Evolutionary conservation across 2,113 vertebrate species (phyloP), one percentile per base, ranked within the genome.

Genomic region (Embiotoca jacksoni): DNA sequence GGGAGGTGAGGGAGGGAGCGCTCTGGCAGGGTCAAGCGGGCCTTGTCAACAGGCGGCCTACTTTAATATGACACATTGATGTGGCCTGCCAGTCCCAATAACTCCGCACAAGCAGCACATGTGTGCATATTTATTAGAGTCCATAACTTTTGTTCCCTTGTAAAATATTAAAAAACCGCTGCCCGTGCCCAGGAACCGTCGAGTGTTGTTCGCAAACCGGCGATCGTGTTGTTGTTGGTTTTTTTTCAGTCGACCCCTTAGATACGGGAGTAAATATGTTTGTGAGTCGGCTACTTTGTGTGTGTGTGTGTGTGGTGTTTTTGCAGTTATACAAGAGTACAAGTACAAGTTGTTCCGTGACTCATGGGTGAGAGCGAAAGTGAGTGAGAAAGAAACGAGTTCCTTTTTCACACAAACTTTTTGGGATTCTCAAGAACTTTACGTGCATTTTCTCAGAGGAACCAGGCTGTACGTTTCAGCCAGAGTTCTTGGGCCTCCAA

Each of bases 31-130:
- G 92, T 94, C 92, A 93, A 89, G 88, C 66, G 69, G 85, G 83
- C 74, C 90, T 91, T 91, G 89, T 92, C 92, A 92, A 90, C 92
- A 88, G 86, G 72, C 78, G 76, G 88, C 83, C 82, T 75, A 63
- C 78, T 94, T 94, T 92, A 94, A 91, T 91, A 87, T 92, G 91
- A 92, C 93, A 89, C 82, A 92, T 93, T 94, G 93, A 94, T 90
- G 88, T 63, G 75, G 75, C 81, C 90, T 92, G 91, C 91, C 91
- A 85, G 75, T 78, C 83, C 92, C 91, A 92, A 92, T 91, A 92
- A 88, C 81, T 92, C 90, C 83, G 62, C 84, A 89, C 83, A 88
- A 89, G 88, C 79, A 79, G 89, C 91, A 92, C 90, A 92, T 87
- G 89, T 92, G 91, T 75, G 79, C 85, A 89, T 89, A 89, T 92